Evolutionary conservation across 2,888 invertebrate genomes (phyloP).

Genomic region (Anarsia innoxiella): DNA sequence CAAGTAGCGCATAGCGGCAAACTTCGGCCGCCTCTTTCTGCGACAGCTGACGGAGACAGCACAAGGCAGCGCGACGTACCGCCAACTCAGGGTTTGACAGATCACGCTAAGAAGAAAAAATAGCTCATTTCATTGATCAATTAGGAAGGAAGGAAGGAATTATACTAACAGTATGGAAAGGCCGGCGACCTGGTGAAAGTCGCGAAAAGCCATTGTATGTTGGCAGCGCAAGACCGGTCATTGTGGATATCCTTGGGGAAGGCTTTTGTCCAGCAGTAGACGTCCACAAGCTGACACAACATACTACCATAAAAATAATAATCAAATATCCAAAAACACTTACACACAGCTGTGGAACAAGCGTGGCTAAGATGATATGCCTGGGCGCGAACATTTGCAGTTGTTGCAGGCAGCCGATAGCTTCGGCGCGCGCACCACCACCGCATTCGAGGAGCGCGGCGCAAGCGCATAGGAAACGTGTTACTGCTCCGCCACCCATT

Average conservation of each 20-base stretch:
- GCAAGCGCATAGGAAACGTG: constrained; percentile 91
- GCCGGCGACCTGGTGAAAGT: too few species aligned
- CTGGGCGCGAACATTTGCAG: constrained; percentile 97
- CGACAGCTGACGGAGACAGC: constrained; percentile 95
- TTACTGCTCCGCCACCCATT: constrained; percentile 42
- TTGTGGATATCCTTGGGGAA: too few species aligned
- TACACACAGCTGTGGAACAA: constrained; percentile 95
- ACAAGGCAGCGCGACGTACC: constrained; percentile 93
- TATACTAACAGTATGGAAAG: neutral
- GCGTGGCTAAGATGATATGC: constrained; percentile 92
- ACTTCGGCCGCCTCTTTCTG: constrained; percentile 98
- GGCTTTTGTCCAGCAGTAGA: too few species aligned
- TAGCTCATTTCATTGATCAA: neutral
- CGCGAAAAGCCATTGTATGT: too few species aligned
- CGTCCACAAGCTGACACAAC: too few species aligned
- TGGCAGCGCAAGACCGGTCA: too few species aligned
- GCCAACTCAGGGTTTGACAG: constrained; percentile 92
- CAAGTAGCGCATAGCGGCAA: constrained; percentile 88
- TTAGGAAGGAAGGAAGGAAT: neutral
- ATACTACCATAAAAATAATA: too few species aligned
- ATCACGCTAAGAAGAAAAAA: constrained; percentile 66
- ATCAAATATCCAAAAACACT: constrained; percentile 53
- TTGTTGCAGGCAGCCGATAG: constrained; percentile 96
- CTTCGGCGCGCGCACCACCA: constrained; percentile 95
- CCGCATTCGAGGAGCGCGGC: constrained; percentile 94